phyloP scores from a whole-genome alignment of 2,797 vertebrate genomes.

The Anolis apletophallus region DNA sequence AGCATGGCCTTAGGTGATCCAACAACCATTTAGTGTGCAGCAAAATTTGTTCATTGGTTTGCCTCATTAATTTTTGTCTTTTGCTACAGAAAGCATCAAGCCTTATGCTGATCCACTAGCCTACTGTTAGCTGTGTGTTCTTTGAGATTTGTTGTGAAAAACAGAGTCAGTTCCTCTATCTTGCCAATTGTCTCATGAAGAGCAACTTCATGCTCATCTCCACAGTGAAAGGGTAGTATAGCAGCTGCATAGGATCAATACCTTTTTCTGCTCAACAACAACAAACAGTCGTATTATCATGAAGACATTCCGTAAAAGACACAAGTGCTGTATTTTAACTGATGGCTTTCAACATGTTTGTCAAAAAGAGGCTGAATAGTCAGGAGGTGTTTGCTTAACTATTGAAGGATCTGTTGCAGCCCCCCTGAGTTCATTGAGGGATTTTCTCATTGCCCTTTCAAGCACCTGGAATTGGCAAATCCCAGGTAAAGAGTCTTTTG shows the following conservation, averaged over 20 bases:
- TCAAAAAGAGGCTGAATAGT: conserved; percentile 7
- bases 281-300: neutral
- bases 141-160: neutral
- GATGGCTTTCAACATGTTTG: conserved; percentile 3
- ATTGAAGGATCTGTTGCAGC: neutral
- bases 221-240: neutral
- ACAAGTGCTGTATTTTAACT: neutral
- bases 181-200: conserved; percentile 4
- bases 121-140: neutral
- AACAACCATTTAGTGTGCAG: conserved; percentile 29
- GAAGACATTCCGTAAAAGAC: neutral
- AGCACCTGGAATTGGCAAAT: neutral
- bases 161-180: neutral
- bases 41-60: conserved; percentile 18
- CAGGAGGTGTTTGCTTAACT: neutral
- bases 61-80: conserved; percentile 9
- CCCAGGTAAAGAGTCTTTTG: neutral
- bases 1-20: conserved; percentile 52
- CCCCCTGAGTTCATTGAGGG: neutral
- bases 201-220: neutral
- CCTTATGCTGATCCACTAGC: conserved; percentile 1
- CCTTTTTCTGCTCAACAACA: neutral
- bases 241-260: neutral
- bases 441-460: neutral
- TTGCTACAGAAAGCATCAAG: conserved; percentile 5